Conservation (phyloP, 2,888 invertebrate species). For the Agapostemon virescens region DNA sequence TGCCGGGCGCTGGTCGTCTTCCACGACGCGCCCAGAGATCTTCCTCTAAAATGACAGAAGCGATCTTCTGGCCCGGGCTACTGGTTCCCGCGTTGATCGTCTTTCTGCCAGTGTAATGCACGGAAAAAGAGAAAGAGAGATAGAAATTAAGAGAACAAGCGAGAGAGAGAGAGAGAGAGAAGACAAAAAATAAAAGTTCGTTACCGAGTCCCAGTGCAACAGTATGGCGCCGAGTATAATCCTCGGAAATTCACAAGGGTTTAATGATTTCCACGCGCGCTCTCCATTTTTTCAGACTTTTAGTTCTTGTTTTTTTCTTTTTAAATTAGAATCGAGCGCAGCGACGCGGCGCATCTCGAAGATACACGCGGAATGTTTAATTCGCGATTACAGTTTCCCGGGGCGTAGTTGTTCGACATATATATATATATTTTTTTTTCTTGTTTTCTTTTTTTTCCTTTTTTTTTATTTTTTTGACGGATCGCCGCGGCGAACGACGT, state of each 20-base stretch:
- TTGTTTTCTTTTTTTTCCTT: no score
- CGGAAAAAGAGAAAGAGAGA: background rate
- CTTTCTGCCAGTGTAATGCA: conserved; percentile 19
- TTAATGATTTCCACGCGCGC: background rate
- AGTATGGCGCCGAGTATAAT: background rate
- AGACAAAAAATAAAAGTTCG: background rate
- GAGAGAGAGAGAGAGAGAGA: background rate
- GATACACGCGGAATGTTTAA: background rate
- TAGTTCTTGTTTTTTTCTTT: no score
- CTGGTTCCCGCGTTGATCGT: conserved; percentile 68
- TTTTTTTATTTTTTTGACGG: background rate
- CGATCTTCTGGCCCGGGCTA: conserved; percentile 61
- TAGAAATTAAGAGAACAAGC: background rate
- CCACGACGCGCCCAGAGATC: background rate
- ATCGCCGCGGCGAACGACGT: background rate
- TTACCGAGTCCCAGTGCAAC: background rate
- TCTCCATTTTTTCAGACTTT: no score
- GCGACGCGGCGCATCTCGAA: background rate
- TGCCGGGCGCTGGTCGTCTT: background rate
- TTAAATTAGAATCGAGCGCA: background rate
- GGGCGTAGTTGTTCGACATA: background rate
- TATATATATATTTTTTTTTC: no score
- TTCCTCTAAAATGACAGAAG: conserved; percentile 68
- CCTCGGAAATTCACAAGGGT: background rate
- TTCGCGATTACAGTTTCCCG: background rate